Evolutionary conservation across 2,797 vertebrate species (phyloP).

Genomic region (Pempheris klunzingeri): DNA sequence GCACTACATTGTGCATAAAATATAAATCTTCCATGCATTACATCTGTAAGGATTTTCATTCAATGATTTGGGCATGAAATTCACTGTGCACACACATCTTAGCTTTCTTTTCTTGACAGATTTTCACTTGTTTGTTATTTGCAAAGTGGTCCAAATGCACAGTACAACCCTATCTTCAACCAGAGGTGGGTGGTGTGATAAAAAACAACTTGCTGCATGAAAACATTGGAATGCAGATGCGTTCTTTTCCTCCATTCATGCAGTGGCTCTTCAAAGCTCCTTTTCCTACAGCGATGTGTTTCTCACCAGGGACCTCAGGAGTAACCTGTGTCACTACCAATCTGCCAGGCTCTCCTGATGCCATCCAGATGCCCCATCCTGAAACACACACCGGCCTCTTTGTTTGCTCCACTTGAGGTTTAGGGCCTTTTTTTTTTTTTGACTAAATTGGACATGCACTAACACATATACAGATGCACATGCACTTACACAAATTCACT

Average conservation of each 20-base stretch:
- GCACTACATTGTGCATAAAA: not conserved
- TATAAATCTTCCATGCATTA: constrained; percentile 2
- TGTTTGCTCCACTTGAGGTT: constrained; percentile 88
- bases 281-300: constrained; percentile 80
- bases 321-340: constrained; percentile 93
- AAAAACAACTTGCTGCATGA: constrained; percentile 26
- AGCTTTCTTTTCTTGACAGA: not conserved
- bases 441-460: constrained; percentile 30
- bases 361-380: constrained; percentile 90
- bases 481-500: constrained; percentile 29
- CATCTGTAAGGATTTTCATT: not conserved
- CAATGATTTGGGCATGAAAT: not conserved
- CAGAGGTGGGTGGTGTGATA: constrained; percentile 29
- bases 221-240: constrained; percentile 40
- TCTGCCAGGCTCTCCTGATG: constrained; percentile 89
- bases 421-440: constrained; percentile 51
- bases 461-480: constrained; percentile 87
- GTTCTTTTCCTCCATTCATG: constrained; percentile 34
- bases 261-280: constrained; percentile 80
- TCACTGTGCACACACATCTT: not conserved
- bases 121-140: constrained; percentile 39
- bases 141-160: constrained; percentile 43
- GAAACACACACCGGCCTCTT: constrained; percentile 96
- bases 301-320: constrained; percentile 89
- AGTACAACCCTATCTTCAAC: constrained; percentile 27